Percentiles rank a stretch among this genome's conserved stretches.
phyloP scores from a whole-genome alignment of 2,888 invertebrate genomes.

The Anticlea derivata region DNA sequence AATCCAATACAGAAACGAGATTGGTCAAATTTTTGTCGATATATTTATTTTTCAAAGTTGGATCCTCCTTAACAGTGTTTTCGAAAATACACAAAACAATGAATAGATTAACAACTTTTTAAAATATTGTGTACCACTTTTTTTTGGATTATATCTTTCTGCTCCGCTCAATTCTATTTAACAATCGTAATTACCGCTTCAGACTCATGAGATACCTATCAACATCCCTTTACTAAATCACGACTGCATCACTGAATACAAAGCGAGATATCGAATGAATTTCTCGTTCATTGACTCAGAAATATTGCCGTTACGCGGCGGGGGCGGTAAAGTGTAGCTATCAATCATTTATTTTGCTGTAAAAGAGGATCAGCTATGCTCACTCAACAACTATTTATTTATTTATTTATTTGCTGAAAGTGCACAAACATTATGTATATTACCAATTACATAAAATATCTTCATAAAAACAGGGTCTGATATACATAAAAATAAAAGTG shows the following conservation, averaged over 20 bases:
- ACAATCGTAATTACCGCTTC: background rate
- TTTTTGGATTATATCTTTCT: background rate
- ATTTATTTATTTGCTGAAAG: background rate
- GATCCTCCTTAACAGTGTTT: too few relatives aligned
- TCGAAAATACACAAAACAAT: too few relatives aligned
- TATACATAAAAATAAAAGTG: too few relatives aligned
- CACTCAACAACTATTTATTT: background rate
- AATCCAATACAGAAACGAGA: too few relatives aligned
- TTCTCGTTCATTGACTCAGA: constrained; percentile 45
- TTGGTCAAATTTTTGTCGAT: too few relatives aligned
- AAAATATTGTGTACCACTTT: too few relatives aligned
- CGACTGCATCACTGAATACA: constrained; percentile 33
- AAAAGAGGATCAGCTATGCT: background rate
- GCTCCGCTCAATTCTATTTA: background rate
- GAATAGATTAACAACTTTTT: too few relatives aligned
- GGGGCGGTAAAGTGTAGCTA: constrained; percentile 10
- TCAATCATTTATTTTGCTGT: constrained; percentile 21
- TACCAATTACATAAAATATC: too few relatives aligned
- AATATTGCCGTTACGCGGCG: constrained; percentile 32
- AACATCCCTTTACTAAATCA: constrained; percentile 21
- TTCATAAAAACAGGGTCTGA: too few relatives aligned
- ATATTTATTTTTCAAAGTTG: too few relatives aligned
- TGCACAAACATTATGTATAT: too few relatives aligned
- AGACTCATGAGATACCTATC: constrained; percentile 11
- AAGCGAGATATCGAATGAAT: constrained; percentile 33